Evolutionary conservation across 2,888 invertebrate genomes (phyloP).

Genomic region (Atethmia centrago): DNA sequence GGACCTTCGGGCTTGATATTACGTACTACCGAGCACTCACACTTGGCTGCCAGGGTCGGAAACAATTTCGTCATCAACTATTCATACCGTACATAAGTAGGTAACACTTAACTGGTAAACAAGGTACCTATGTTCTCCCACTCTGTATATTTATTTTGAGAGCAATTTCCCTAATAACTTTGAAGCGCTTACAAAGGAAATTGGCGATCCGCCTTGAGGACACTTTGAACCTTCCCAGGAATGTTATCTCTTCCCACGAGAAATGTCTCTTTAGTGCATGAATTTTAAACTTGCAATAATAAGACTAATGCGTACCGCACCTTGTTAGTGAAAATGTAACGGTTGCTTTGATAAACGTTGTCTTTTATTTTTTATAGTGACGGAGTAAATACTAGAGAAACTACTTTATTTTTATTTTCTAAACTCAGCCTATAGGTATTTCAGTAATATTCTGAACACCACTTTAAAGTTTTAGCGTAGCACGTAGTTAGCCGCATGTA

Average conservation of each 20-base stretch:
- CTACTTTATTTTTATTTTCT: constrained; percentile 15
- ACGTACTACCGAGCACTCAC: constrained; percentile 67
- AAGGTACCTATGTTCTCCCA: constrained; percentile 66
- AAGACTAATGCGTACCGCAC: constrained; percentile 43
- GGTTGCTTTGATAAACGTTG: constrained; percentile 5
- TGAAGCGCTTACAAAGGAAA: constrained; percentile 78
- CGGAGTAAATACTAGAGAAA: too few relatives aligned
- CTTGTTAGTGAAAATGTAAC: constrained; percentile 26
- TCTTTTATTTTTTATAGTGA: background rate
- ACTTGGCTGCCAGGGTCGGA: constrained; percentile 67
- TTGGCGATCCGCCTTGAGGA: constrained; percentile 77
- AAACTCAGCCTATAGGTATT: background rate
- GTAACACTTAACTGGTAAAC: constrained; percentile 66
- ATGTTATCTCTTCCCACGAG: constrained; percentile 67
- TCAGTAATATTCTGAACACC: background rate
- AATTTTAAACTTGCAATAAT: constrained; percentile 59
- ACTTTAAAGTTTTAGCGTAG: constrained; percentile 10
- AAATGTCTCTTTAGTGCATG: constrained; percentile 64
- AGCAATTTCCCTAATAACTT: constrained; percentile 82
- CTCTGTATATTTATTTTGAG: constrained; percentile 77
- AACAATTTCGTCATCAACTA: constrained; percentile 75
- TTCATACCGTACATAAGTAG: constrained; percentile 71
- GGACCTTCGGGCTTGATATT: constrained; percentile 73
- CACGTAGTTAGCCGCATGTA: constrained; percentile 6
- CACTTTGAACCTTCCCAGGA: constrained; percentile 75